These are phyloP conservation scores for Rhingia rostrata DNA, from an alignment of 2,888 invertebrate genomes.

Conservation along the genomic window DNA sequence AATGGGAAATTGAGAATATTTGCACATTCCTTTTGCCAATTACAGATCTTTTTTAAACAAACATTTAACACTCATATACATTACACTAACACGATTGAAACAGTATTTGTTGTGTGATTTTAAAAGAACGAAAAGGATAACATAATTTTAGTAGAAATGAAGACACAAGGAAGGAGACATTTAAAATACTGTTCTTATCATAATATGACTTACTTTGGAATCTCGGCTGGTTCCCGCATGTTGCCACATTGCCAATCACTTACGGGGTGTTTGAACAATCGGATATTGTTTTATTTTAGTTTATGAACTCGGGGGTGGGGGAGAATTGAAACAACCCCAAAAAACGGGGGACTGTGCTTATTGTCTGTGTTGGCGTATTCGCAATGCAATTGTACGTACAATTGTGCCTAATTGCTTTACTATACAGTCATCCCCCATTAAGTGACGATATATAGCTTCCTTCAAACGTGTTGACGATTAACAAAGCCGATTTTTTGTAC, in stretches of 20 bases:
- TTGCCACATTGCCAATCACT: conserved; percentile 73
- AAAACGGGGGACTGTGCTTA: conserved; percentile 31
- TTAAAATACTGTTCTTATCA: conserved; percentile 34
- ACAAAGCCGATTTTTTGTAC: conserved; percentile 53
- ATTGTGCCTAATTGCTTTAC: conserved; percentile 64
- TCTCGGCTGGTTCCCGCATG: conserved; percentile 71
- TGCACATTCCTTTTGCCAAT: too few relatives aligned
- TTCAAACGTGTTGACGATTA: conserved; percentile 61
- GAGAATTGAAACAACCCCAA: conserved; percentile 38
- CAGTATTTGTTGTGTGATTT: too few relatives aligned
- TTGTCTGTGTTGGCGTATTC: conserved; percentile 52
- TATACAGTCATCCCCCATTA: conserved; percentile 66
- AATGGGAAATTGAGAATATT: too few relatives aligned
- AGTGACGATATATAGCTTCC: conserved; percentile 60
- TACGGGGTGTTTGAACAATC: conserved; percentile 51
- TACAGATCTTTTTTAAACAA: too few relatives aligned
- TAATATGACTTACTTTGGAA: conserved; percentile 70
- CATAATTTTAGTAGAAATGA: conserved; percentile 23
- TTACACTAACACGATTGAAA: too few relatives aligned
- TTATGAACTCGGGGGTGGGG: conserved; percentile 31
- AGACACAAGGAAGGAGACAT: conserved; percentile 24
- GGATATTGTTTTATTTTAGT: conserved; percentile 49
- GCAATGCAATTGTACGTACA: conserved; percentile 60
- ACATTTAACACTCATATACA: too few relatives aligned
- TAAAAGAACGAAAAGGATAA: not conserved